Evolutionary conservation across 2,888 invertebrate species (phyloP), one percentile per base, ranked within the genome.

Genomic region (Synanthedon andrenaeformis): DNA sequence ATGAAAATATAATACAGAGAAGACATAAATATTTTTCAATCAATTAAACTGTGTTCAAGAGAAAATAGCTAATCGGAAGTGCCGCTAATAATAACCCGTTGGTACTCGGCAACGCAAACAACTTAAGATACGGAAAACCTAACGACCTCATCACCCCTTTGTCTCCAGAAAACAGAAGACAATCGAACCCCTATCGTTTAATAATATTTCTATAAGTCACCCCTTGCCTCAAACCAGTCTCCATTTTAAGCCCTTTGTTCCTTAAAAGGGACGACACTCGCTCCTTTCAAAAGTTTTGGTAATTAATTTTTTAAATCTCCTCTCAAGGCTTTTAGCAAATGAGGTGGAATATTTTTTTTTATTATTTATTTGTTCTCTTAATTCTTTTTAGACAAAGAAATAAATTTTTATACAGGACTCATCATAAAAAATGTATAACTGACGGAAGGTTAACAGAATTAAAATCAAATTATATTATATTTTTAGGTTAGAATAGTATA

Each of bases 131-230:
- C 35, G 70, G 72, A 66, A 67, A 74, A 76, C 72, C 69, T 70
- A 66, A 69, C 53, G 49, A 49, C 58, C 54, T 59, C 58, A 62
- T 64, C 58, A 62, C 59, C 63, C 66, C 69, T 78, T 79, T 80
- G 72, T 76, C 66, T 67, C 52, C 56, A 35, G 48, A 57, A 58
- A 61, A 68, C 67, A 67, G 67, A 56, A 62, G 58, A 67, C 71
- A 74, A 83, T 82, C 82, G 77, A 83, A 79, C 68, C 68, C 62
- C 67, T 64, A 67, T 72, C 77, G 73, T 76, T 77, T 72, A 75
- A 80, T 80, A 79, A 77, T 81, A 79, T 79, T 82, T 75, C 77
- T 70, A 72, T 76, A 72, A 74, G 76, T 76, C 70, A 72, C 73
- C 74, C 70, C 70, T 62, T 66, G 60, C 57, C 49, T 17, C 23